These are phyloP conservation scores for Phortica magna DNA, from an alignment of 2,888 invertebrate species.

Conservation along the genomic window DNA sequence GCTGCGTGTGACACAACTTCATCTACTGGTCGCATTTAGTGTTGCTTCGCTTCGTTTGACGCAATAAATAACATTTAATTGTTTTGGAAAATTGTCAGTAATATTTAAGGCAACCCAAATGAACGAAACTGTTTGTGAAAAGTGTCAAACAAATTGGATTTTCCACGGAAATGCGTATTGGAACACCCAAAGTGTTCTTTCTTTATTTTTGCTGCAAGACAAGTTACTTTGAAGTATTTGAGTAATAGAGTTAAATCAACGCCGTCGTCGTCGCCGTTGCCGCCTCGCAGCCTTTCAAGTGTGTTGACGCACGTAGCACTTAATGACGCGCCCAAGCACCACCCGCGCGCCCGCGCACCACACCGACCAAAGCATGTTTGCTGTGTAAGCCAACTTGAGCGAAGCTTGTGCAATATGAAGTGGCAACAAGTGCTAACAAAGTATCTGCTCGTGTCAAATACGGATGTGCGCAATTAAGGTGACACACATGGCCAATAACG, in stretches of 20 bases:
- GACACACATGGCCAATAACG: constrained; percentile 12
- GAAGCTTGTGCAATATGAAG: constrained; percentile 27
- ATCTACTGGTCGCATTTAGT: not conserved
- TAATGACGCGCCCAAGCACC: constrained; percentile 11
- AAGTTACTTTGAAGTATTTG: constrained; percentile 3
- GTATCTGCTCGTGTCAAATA: constrained; percentile 26
- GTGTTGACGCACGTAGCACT: constrained; percentile 27
- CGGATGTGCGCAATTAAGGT: constrained; percentile 29
- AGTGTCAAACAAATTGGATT: constrained; percentile 33
- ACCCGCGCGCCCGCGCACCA: not conserved
- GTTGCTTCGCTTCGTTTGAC: not conserved
- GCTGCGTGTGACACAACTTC: not conserved
- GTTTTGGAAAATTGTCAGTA: constrained; percentile 20
- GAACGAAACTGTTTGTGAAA: constrained; percentile 12
- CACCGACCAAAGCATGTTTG: not conserved
- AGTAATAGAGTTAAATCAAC: not conserved
- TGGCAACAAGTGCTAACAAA: constrained; percentile 24
- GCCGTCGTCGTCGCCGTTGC: constrained; percentile 27
- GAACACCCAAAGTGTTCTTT: constrained; percentile 49
- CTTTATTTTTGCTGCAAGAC: constrained; percentile 9
- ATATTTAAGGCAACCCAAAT: constrained; percentile 13
- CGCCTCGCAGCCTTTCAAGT: not conserved
- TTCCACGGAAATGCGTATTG: constrained; percentile 32
- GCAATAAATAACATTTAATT: constrained; percentile 27
- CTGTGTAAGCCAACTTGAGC: not conserved